phyloP scores from a whole-genome alignment of 1,140 invertebrate genomes.

The Sinella curviseta region DNA sequence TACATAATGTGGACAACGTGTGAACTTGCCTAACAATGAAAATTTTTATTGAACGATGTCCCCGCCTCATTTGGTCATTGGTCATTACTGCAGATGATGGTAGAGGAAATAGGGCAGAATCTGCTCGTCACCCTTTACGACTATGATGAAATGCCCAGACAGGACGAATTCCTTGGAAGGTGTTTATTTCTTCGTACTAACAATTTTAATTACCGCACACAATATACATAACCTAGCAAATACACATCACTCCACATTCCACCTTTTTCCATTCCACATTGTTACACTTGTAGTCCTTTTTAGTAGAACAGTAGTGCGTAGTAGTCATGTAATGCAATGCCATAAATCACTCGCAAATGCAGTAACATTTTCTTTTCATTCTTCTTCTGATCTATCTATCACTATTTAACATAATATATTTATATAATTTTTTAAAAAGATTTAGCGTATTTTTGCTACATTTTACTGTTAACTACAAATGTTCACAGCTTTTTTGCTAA shows the following conservation, averaged over 20 bases:
- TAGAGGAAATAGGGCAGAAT: constrained; percentile 48
- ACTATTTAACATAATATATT: too few species aligned
- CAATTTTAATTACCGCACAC: constrained; percentile 11
- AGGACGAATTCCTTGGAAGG: constrained; percentile 57
- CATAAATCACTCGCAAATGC: too few species aligned
- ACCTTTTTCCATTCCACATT: background rate
- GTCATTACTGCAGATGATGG: constrained; percentile 39
- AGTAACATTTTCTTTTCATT: too few species aligned
- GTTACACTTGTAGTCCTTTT: too few species aligned
- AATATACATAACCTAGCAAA: background rate
- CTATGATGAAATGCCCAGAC: constrained; percentile 46
- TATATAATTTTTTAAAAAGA: too few species aligned
- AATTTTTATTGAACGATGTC: background rate
- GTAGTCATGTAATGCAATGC: too few species aligned
- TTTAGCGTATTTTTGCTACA: too few species aligned
- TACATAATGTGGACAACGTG: constrained; percentile 2
- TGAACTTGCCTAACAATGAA: background rate
- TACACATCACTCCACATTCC: background rate
- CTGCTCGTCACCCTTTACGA: constrained; percentile 47
- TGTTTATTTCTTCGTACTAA: constrained; percentile 40
- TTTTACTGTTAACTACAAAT: too few species aligned
- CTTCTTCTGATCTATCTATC: too few species aligned
- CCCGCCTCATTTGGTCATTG: background rate
- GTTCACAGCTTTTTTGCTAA: too few species aligned
- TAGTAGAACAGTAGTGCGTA: too few species aligned